Base-by-base conservation (phyloP, 2,797 vertebrate species). In the Podarcis lilfordi region DNA sequence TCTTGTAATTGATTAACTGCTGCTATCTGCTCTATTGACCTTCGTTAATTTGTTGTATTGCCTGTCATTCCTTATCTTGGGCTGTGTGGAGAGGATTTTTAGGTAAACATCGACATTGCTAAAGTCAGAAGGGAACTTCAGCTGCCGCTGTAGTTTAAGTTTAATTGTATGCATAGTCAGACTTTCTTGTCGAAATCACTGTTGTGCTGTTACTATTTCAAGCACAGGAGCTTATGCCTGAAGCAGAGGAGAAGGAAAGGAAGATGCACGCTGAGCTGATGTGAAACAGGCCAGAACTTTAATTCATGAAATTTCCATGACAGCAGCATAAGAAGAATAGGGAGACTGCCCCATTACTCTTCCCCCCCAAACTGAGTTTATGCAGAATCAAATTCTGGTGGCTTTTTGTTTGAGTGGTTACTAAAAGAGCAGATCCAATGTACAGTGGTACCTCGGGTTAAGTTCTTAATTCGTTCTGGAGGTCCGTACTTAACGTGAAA, bases 1-100 rank as follows among this genome's bases (percentile, higher is more conserved):
- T 94, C 95, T 92, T 92, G 80, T 92, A 95, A 93, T 95, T 92
- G 84, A 96, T 96, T 95, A 97, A 94, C 89, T 94, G 92, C 91
- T 93, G 92, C 89, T 91, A 96, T 84, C 91, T 94, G 84, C 93
- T 96, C 95, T 95, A 83, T 94, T 96, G 96, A 97, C 95, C 92
- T 93, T 95, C 90, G 89, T 90, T 96, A 95, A 96, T 96, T 95
- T 95, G 92, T 95, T 93, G 92, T 85, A 90, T 94, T 93, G 86
- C 93, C 92, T 96, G 89, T 95, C 91, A 94, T 95, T 94, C 87
- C 91, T 95, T 96, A 95, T 96, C 95, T 96, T 87, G 72, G 91
- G 71, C 66, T 0, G 0, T 92, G 83, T 80, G 79, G 35, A 91
- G 79, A 92, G 81, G 86, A 88, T 93, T 79, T 77, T 25, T 93